These are phyloP conservation scores for Pandemis heparana DNA, from an alignment of 2,888 invertebrate species.

Conservation along the genomic window DNA sequence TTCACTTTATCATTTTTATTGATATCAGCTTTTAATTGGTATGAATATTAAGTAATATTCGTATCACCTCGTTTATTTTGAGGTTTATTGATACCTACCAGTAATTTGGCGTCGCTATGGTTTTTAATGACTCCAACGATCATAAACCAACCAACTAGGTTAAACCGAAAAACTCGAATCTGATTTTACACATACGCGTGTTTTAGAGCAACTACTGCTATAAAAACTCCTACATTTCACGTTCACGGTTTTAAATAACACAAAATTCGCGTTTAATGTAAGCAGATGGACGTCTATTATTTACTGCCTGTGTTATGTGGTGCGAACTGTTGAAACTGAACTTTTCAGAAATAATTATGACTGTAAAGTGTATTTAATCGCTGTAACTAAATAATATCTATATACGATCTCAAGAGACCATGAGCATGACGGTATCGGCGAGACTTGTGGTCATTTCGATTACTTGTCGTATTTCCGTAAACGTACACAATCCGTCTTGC, in stretches of 20 bases:
- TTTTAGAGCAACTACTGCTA: conserved; percentile 51
- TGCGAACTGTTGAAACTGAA: conserved; percentile 59
- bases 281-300: conserved; percentile 69
- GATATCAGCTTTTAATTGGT: conserved; percentile 10
- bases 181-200: conserved; percentile 45
- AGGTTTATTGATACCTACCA: conserved; percentile 6
- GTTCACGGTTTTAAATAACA: conserved; percentile 59
- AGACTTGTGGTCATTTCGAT: conserved; percentile 23
- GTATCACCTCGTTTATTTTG: background rate
- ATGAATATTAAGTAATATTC: conserved; percentile 21
- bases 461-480: conserved; percentile 34
- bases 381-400: conserved; percentile 2
- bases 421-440: conserved; percentile 33
- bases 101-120: conserved; percentile 14
- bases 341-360: conserved; percentile 48
- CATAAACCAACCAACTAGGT: conserved; percentile 15
- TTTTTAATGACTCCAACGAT: conserved; percentile 28
- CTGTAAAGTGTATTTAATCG: conserved; percentile 3
- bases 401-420: conserved; percentile 6
- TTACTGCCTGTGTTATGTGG: conserved; percentile 57
- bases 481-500: conserved; percentile 36
- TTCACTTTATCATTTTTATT: conserved; percentile 15
- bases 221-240: conserved; percentile 61
- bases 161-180: conserved; percentile 47
- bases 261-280: conserved; percentile 61